Conservation (phyloP, 1,140 invertebrate genomes). For the Drosophila orosa region DNA sequence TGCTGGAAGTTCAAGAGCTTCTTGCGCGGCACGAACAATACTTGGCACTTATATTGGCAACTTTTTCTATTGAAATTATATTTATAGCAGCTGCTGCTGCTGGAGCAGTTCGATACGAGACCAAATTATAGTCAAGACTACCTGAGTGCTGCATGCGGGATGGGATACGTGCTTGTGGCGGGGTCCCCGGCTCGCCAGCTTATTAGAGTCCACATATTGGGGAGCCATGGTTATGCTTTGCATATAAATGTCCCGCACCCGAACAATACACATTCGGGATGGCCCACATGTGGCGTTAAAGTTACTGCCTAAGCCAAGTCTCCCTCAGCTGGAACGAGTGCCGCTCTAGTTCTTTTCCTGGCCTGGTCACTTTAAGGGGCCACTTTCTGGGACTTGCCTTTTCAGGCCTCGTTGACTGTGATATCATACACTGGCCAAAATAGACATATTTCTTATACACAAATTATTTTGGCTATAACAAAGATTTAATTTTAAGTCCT, state of each 20-base stretch:
- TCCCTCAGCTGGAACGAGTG: conserved; percentile 26
- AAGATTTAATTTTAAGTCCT: not conserved
- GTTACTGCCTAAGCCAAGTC: conserved; percentile 10
- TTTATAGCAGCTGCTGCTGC: conserved; percentile 46
- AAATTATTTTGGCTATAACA: not conserved
- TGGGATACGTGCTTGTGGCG: conserved; percentile 36
- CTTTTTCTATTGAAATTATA: conserved; percentile 61
- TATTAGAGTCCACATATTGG: conserved; percentile 71
- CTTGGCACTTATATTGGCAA: conserved; percentile 51
- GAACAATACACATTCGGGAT: conserved; percentile 25
- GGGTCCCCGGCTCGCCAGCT: conserved; percentile 34
- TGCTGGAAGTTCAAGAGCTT: conserved; percentile 31
- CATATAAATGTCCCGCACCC: conserved; percentile 77
- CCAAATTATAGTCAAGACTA: conserved; percentile 52
- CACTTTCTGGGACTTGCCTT: conserved; percentile 28
- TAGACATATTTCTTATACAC: not conserved
- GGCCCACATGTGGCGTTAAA: conserved; percentile 57
- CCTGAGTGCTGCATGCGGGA: conserved; percentile 32
- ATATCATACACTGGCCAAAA: conserved; percentile 7
- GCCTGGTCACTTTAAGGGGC: conserved; percentile 58
- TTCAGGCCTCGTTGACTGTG: conserved; percentile 60
- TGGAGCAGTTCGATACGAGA: conserved; percentile 31
- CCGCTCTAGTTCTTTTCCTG: conserved; percentile 51
- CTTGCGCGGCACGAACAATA: conserved; percentile 42
- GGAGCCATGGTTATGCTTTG: conserved; percentile 69